phyloP scores from a whole-genome alignment of 2,113 vertebrate species.

The Tachuris rubrigastra region DNA sequence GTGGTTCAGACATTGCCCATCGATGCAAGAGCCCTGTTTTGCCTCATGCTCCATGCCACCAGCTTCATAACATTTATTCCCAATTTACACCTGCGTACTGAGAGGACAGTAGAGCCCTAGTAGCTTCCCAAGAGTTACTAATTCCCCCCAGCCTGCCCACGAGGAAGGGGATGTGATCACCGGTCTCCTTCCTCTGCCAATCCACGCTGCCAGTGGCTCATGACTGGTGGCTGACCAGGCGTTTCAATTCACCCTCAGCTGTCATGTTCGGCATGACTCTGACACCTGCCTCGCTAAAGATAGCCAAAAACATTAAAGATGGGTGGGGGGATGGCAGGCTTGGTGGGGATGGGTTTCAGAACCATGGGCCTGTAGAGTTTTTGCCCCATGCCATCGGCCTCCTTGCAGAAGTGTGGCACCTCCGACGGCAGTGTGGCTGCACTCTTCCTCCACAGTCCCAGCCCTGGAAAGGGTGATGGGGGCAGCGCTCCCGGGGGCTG shows the following conservation, averaged over 20 bases:
- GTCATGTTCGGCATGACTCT: background rate
- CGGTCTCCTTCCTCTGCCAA: accelerated
- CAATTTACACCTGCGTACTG: background rate
- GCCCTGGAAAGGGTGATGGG: constrained; percentile 62
- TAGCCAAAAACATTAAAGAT: constrained; percentile 95
- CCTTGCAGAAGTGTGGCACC: constrained; percentile 75
- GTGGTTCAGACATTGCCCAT: background rate
- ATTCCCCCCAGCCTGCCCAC: background rate
- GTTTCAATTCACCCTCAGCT: background rate
- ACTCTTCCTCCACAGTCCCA: constrained; percentile 84
- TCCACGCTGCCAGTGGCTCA: background rate
- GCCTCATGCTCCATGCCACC: background rate
- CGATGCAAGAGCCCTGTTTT: background rate
- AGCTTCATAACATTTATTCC: background rate
- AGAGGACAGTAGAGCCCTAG: background rate
- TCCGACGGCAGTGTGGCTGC: constrained; percentile 41
- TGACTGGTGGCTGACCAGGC: background rate
- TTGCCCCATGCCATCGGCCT: constrained; percentile 56
- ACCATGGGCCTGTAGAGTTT: constrained; percentile 87
- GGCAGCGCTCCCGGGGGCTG: constrained; percentile 78
- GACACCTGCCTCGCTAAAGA: constrained; percentile 70
- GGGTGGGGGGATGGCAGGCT: constrained; percentile 81
- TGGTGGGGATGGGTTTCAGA: constrained; percentile 96
- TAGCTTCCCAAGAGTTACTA: background rate
- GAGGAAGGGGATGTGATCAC: background rate